phyloP scores from a whole-genome alignment of 2,797 vertebrate genomes.

The Sebastes baramenuke region DNA sequence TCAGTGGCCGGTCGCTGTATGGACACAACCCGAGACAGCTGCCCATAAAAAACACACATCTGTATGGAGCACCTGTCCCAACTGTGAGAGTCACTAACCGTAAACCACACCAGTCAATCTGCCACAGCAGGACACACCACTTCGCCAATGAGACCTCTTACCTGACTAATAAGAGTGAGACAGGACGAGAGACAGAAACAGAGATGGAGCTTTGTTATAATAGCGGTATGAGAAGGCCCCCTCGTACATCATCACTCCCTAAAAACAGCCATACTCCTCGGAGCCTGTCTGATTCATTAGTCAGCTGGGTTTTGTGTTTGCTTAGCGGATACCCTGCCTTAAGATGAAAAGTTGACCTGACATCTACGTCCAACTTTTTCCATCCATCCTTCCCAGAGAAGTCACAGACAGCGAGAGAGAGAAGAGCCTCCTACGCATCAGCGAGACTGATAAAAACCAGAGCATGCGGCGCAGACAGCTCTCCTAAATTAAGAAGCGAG shows the following conservation, averaged over 20 bases:
- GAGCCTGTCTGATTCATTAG: slow-evolving; percentile 68
- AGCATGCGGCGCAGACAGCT: slow-evolving; percentile 61
- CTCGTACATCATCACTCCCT: slow-evolving; percentile 53
- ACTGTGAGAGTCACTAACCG: slow-evolving; percentile 42
- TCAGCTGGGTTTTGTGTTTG: slow-evolving; percentile 70
- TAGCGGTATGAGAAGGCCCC: slow-evolving; percentile 17
- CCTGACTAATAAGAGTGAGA: slow-evolving; percentile 21
- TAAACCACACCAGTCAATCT: slow-evolving; percentile 57
- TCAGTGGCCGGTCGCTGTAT: slow-evolving; percentile 65
- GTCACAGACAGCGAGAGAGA: slow-evolving; percentile 44
- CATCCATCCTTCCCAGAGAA: slow-evolving; percentile 67
- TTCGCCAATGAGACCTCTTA: not conserved
- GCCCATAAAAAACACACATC: slow-evolving; percentile 61
- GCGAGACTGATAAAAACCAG: slow-evolving; percentile 77
- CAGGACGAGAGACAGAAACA: slow-evolving; percentile 4
- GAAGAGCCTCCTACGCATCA: slow-evolving; percentile 70
- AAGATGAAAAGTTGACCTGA: slow-evolving; percentile 73
- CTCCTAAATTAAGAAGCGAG: slow-evolving; percentile 60
- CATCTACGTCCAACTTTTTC: slow-evolving; percentile 74
- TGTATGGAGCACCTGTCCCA: slow-evolving; percentile 69
- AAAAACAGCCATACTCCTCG: slow-evolving; percentile 50
- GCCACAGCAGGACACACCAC: slow-evolving; percentile 28
- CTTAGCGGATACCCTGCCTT: slow-evolving; percentile 68
- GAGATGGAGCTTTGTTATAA: slow-evolving; percentile 15
- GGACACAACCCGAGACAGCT: slow-evolving; percentile 69